Evolutionary conservation across 1,140 invertebrate species (phyloP).

Genomic region (Trialeurodes vaporariorum): DNA sequence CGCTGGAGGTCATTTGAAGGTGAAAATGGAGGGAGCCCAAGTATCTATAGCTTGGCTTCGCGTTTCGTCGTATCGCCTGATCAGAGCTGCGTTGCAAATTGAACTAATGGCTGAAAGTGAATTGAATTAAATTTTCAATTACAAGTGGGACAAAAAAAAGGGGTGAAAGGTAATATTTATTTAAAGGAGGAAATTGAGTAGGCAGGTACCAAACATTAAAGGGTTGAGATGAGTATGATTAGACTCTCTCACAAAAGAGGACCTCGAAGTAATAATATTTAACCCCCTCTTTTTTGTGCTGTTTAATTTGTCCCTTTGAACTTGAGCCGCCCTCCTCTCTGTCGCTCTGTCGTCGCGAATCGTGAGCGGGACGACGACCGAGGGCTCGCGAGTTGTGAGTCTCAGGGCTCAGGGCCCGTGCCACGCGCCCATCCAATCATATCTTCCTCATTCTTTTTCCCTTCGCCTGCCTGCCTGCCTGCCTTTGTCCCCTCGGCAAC

Average conservation of each 20-base stretch:
- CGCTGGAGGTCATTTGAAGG: too few species aligned
- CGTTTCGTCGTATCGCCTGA: too few species aligned
- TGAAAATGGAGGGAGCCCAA: too few species aligned
- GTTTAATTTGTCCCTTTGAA: neutral
- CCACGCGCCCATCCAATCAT: neutral
- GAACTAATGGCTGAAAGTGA: neutral
- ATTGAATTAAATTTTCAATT: slow-evolving; percentile 1
- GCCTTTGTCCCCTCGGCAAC: neutral
- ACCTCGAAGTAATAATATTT: neutral
- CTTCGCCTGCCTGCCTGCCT: neutral
- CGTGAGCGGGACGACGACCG: neutral
- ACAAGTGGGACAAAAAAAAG: neutral
- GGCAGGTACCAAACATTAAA: neutral
- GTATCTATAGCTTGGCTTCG: too few species aligned
- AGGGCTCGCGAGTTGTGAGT: too few species aligned
- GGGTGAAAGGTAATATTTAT: neutral
- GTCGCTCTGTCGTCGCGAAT: too few species aligned
- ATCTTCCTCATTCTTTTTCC: neutral
- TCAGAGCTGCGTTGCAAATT: neutral
- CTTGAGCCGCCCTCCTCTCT: neutral
- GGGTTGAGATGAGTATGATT: neutral
- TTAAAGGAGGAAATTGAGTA: neutral
- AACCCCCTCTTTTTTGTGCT: neutral
- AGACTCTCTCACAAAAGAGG: neutral
- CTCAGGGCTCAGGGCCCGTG: neutral